Base-by-base conservation (phyloP, 2,797 vertebrate genomes). In the Gymnothorax javanicus region DNA sequence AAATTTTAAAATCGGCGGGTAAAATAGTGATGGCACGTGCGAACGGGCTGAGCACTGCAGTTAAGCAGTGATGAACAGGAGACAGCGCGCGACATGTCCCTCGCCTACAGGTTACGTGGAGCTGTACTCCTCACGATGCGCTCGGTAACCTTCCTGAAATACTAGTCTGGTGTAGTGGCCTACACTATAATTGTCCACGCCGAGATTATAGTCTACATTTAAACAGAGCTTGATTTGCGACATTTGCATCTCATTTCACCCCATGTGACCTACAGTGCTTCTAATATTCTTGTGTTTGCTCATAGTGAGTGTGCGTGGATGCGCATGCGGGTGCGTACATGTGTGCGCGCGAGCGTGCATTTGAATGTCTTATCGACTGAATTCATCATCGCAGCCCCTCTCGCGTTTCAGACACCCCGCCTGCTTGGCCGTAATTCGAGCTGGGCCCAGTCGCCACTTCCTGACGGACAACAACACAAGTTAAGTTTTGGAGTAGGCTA, bases 401-500 rank as follows among this genome's bases (percentile, higher is more conserved):
- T 84, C 67, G 2, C 12, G 27, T 87, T 83, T 58, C 17, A 60
- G 23, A 20, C 85, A 56, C 58, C 64, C 79, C 25, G 56, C 85
- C 79, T 69, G 62, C 56, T 25, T 62, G 79, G 13, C 69, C 89
- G 95, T 95, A 96, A 96, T 90, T 64, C 87, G 95, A 96, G 94
- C 12, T 88, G 91, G 92, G 93, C 93, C 88, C 88, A 50, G 88
- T 62, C 89, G 11, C 23, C 81, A 86, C 89, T 94, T 93, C 94
- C 89, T 94, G 94, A 95, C 94, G 90, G 93, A 92, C 94, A 93
- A 94, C 95, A 94, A 95, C 95, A 94, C 92, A 91, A 88, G 69
- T 83, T 43, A 56, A 11, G 27, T 60, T 33, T 25, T 25, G 23
- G 33, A 56, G 59, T 23, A 83, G 33, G 33, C 33, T 43, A 43